These are phyloP conservation scores for Lytechinus pictus DNA, from an alignment of 35 echinoderm and acorn worm genomes.

Conservation along the genomic window DNA sequence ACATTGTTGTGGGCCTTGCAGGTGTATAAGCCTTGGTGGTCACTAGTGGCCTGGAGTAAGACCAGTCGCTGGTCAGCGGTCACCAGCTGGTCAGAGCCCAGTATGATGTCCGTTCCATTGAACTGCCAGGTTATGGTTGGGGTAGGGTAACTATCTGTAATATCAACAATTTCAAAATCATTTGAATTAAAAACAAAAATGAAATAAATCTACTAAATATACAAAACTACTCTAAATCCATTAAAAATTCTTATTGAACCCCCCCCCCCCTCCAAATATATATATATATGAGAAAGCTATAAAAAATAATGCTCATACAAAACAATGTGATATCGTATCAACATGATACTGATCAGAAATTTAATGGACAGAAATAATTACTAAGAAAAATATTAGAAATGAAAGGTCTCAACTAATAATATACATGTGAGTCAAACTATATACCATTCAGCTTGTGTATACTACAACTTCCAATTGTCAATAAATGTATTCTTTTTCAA, in stretches of 20 bases:
- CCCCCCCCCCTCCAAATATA: no score
- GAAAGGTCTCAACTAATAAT: no score
- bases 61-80: background rate
- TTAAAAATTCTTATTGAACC: no score
- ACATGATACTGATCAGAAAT: no score
- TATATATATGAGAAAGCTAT: no score
- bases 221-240: no score
- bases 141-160: slow-evolving; percentile 1
- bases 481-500: background rate
- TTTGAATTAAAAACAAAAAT: background rate
- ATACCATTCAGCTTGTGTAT: background rate
- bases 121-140: background rate
- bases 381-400: no score
- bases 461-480: background rate
- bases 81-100: background rate
- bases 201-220: no score
- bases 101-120: background rate
- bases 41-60: background rate
- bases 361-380: no score
- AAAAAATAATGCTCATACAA: no score
- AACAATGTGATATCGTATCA: no score
- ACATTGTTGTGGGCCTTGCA: background rate
- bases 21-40: background rate
- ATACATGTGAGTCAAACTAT: no score
- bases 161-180: background rate